Evolutionary conservation across 1,140 invertebrate genomes (phyloP).

Genomic region (Helicorthomorpha holstii): DNA sequence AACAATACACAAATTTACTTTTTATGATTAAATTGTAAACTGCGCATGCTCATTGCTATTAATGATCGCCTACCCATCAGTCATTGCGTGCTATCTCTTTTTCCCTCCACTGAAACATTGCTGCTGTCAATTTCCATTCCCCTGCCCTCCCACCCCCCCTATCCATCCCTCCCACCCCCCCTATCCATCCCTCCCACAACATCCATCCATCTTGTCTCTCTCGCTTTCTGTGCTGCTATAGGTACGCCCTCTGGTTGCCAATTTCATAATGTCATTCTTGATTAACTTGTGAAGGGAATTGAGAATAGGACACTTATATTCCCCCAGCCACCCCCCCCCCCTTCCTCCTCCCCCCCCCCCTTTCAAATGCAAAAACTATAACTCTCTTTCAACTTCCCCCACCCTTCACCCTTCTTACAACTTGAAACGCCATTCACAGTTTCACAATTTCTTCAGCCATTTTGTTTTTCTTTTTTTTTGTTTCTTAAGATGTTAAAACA

Average conservation of each 20-base stretch:
- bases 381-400: slow-evolving; percentile 1
- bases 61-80: too few relatives aligned
- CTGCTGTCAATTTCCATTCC: not conserved
- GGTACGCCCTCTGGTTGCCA: not conserved
- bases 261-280: not conserved
- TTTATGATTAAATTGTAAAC: too few relatives aligned
- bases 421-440: not conserved
- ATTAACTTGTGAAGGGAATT: not conserved
- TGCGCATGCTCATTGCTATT: too few relatives aligned
- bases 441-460: not conserved
- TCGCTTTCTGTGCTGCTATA: not conserved
- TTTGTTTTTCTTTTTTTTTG: not conserved
- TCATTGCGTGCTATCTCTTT: too few relatives aligned
- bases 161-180: not conserved
- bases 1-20: too few relatives aligned
- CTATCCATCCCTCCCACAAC: slow-evolving; percentile 1
- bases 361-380: not conserved
- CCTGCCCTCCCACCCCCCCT: slow-evolving; percentile 1
- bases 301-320: slow-evolving; percentile 6
- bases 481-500: too few relatives aligned
- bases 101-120: too few relatives aligned
- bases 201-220: not conserved
- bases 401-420: slow-evolving; percentile 1
- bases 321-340: slow-evolving; percentile 11
- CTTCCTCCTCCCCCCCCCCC: slow-evolving; percentile 10